Conservation (phyloP, 2,797 vertebrate species). For the Acrossocheilus wenchowensis region DNA sequence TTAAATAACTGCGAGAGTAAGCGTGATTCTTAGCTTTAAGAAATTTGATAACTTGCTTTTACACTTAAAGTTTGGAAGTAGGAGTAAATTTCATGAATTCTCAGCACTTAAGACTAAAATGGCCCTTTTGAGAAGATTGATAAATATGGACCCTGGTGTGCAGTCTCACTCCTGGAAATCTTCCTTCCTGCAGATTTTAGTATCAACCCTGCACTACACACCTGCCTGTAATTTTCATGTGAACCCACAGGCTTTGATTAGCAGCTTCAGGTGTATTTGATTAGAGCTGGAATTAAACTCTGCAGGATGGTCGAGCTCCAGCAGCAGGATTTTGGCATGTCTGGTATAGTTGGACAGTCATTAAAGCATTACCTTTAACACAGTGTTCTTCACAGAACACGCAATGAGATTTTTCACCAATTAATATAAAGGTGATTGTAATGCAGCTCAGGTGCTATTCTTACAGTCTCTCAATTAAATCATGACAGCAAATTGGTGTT, state of each 20-base stretch:
- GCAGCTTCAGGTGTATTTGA: slow-evolving; percentile 32
- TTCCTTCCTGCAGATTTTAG: slow-evolving; percentile 16
- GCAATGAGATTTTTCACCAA: slow-evolving; percentile 43
- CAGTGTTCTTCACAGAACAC: slow-evolving; percentile 33
- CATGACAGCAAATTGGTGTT: slow-evolving; percentile 40
- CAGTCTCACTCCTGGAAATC: background rate
- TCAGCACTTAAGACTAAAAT: too few species aligned
- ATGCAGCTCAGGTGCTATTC: slow-evolving; percentile 51
- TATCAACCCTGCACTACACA: background rate
- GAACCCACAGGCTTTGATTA: background rate
- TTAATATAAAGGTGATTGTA: slow-evolving; percentile 49
- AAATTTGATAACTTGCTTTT: too few species aligned
- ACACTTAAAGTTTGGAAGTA: too few species aligned
- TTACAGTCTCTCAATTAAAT: slow-evolving; percentile 38
- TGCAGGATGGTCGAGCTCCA: background rate
- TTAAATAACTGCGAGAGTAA: too few species aligned
- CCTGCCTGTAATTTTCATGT: background rate
- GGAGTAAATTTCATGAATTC: too few species aligned
- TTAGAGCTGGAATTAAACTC: slow-evolving; percentile 28
- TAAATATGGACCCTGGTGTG: background rate
- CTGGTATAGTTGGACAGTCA: slow-evolving; percentile 23
- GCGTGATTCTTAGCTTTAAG: too few species aligned
- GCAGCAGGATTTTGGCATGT: slow-evolving; percentile 11
- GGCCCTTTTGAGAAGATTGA: too few species aligned
- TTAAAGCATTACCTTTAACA: slow-evolving; percentile 53